Conservation (phyloP, 2,888 invertebrate species). For the Dynastes hyllus region DNA sequence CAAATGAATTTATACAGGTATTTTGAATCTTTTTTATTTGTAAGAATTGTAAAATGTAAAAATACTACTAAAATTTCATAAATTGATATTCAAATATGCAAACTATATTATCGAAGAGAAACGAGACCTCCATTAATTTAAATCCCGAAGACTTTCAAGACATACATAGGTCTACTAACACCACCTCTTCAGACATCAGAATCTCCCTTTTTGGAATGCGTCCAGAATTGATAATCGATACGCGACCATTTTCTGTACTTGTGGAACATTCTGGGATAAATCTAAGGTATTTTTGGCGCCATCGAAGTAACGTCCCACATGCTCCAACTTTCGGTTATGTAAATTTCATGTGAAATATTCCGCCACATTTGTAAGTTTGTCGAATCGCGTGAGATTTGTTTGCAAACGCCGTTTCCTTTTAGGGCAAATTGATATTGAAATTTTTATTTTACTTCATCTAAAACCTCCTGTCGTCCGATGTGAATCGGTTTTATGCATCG, state of each 20-base stretch:
- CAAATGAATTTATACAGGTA: too few species aligned
- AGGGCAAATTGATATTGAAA: background rate
- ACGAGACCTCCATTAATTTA: background rate
- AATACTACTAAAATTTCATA: too few species aligned
- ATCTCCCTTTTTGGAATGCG: background rate
- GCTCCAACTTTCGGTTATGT: slow-evolving; percentile 18
- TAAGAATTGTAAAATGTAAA: too few species aligned
- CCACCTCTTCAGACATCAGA: background rate
- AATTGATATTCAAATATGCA: too few species aligned
- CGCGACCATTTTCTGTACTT: background rate
- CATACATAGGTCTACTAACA: background rate
- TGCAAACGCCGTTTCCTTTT: background rate
- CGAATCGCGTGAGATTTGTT: background rate
- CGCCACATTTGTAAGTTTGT: slow-evolving; percentile 13
- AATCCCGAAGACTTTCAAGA: background rate
- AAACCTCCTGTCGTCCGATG: background rate
- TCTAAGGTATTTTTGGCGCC: slow-evolving; percentile 26
- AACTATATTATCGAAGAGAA: background rate
- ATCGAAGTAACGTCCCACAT: slow-evolving; percentile 20
- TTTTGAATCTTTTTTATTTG: too few species aligned
- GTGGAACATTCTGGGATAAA: slow-evolving; percentile 14
- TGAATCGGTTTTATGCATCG: background rate
- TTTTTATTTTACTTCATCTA: background rate
- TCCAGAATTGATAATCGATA: slow-evolving; percentile 37
- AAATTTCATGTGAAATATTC: slow-evolving; percentile 2